phyloP scores from a whole-genome alignment of 2,888 invertebrate species.

The Nebria salina region DNA sequence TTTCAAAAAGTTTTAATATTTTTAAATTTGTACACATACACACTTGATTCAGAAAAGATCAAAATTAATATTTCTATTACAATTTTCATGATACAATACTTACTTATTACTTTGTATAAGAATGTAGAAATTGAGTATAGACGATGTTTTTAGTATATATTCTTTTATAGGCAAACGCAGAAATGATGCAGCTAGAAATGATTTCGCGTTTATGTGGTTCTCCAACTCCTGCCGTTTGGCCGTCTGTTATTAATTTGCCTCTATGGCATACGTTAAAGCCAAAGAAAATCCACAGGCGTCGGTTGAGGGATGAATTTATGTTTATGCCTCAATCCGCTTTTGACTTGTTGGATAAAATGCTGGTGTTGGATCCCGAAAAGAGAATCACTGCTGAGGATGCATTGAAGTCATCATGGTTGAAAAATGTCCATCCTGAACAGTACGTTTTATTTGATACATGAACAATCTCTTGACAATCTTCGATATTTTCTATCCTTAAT shows the following conservation, averaged over 20 bases:
- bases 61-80: too few species aligned
- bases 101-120: not conserved
- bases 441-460: slow-evolving; percentile 64
- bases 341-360: slow-evolving; percentile 93
- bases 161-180: slow-evolving; percentile 80
- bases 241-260: slow-evolving; percentile 91
- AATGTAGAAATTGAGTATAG: not conserved
- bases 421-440: slow-evolving; percentile 90
- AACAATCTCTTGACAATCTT: not conserved
- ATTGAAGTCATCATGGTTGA: slow-evolving; percentile 90
- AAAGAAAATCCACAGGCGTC: slow-evolving; percentile 87
- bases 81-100: too few species aligned
- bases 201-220: slow-evolving; percentile 96
- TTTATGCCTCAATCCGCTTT: slow-evolving; percentile 90
- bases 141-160: not conserved
- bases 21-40: too few species aligned
- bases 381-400: slow-evolving; percentile 95
- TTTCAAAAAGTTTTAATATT: too few species aligned
- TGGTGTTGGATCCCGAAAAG: slow-evolving; percentile 93
- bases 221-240: slow-evolving; percentile 97
- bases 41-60: too few species aligned
- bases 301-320: slow-evolving; percentile 91
- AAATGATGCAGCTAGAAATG: slow-evolving; percentile 92
- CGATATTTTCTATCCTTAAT: not conserved
- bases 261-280: slow-evolving; percentile 91